Evolutionary conservation across 2,888 invertebrate genomes (phyloP), one percentile per base, ranked within the genome.

Genomic region (Leucania comma): DNA sequence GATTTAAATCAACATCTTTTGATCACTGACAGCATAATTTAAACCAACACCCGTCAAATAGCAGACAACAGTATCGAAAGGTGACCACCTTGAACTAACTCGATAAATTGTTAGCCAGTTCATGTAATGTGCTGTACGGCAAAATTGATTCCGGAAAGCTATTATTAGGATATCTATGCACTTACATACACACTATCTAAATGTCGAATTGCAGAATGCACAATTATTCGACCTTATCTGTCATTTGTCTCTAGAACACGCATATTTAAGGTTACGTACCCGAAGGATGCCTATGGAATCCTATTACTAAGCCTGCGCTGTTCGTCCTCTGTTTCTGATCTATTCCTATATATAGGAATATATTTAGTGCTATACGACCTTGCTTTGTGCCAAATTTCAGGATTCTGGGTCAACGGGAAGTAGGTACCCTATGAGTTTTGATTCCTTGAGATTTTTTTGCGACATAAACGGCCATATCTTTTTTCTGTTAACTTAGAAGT

Each of bases 51-150:
- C 60, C 26, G 74, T 76, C 66, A 69, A 80, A 80, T 56, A 66
- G 50, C 70, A 78, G 78, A 79, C 66, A 79, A 73, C 62, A 17
- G 58, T 64, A 67, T 79, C 60, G 87, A 89, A 89, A 89, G 89
- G 86, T 68, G 84, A 72, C 80, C 66, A 75, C 89, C 88, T 89
- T 89, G 89, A 87, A 79, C 64, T 75, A 68, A 68, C 75, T 72
- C 64, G 17, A 65, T 67, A 63, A 56, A 68, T 72, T 60, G 32
- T 64, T 60, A 65, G 63, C 60, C 42, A 51, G 42, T 64, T 56
- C 32, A 56, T 54, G 42, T 72, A 50, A 53, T 75, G 35, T 70
- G 26, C 75, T 72, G 65, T 68, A 72, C 71, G 60, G 68, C 60
- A 61, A 68, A 81, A 83, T 81, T 68, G 48, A 83, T 83, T 83